Percentiles rank a stretch among this genome's conserved stretches.
These are phyloP conservation scores for Plectrocnemia conspersa DNA, from an alignment of 1,140 invertebrate species.

Conservation along the genomic window DNA sequence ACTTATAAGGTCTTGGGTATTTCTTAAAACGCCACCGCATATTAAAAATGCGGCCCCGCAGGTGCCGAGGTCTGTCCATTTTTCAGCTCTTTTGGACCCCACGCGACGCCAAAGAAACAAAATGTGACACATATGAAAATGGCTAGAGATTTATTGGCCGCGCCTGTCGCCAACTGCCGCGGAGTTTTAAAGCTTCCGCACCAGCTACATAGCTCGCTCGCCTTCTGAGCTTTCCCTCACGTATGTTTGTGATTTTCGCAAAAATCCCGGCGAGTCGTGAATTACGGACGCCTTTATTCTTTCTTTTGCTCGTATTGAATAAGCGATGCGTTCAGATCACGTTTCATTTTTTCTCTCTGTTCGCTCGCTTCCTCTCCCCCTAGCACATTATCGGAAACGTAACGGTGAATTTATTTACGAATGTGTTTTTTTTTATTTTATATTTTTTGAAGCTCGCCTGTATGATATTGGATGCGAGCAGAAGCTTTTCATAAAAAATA, in stretches of 20 bases:
- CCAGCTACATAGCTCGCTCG: background rate
- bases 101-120: constrained; percentile 20
- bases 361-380: too few relatives aligned
- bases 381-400: too few relatives aligned
- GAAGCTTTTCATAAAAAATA: too few relatives aligned
- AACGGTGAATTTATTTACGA: too few relatives aligned
- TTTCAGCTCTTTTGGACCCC: background rate
- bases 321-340: too few relatives aligned
- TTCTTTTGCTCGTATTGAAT: too few relatives aligned
- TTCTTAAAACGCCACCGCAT: background rate
- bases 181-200: background rate
- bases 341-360: too few relatives aligned
- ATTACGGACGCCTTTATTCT: too few relatives aligned
- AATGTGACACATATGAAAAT: constrained; percentile 28
- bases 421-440: too few relatives aligned
- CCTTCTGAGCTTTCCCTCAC: constrained; percentile 7
- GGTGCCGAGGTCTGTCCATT: too few relatives aligned
- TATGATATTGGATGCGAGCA: too few relatives aligned
- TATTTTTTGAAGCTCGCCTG: too few relatives aligned
- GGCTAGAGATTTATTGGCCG: constrained; percentile 28
- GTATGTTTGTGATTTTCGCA: constrained; percentile 5
- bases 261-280: constrained; percentile 5
- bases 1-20: background rate
- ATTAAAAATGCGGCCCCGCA: background rate
- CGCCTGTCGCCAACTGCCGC: constrained; percentile 24